Conservation (phyloP, 2,113 vertebrate genomes). For the Opisthocomus hoazin region DNA sequence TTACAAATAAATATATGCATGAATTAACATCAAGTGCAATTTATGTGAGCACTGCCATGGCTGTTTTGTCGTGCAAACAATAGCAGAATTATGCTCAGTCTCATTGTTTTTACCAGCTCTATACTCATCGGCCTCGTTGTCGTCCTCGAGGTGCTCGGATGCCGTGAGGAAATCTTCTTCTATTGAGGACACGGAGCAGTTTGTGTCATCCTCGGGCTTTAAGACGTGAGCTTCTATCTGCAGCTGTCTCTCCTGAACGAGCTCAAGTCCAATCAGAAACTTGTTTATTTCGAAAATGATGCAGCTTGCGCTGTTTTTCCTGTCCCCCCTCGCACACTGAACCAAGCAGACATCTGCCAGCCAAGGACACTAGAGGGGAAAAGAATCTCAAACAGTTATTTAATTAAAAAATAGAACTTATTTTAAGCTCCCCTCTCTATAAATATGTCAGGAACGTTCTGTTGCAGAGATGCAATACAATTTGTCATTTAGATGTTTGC, state of each 20-base stretch:
- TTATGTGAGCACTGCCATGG: neutral
- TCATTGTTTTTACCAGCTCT: constrained; percentile 76
- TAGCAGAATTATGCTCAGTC: neutral
- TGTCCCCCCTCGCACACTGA: constrained; percentile 78
- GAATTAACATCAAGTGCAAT: neutral
- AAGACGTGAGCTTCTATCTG: constrained; percentile 65
- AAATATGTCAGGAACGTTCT: neutral
- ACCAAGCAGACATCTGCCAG: constrained; percentile 87
- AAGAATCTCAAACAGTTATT: constrained; percentile 30
- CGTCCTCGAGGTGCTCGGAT: constrained; percentile 91
- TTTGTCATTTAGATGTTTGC: neutral
- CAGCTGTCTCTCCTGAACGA: constrained; percentile 83
- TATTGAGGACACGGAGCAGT: constrained; percentile 92
- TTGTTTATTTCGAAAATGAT: constrained; percentile 95
- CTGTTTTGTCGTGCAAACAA: neutral
- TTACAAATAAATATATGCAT: neutral
- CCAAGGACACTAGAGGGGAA: constrained; percentile 73
- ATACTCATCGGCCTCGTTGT: constrained; percentile 83
- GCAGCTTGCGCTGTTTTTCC: constrained; percentile 73
- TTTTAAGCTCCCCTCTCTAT: neutral
- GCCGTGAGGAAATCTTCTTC: constrained; percentile 96
- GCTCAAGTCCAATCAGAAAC: constrained; percentile 90
- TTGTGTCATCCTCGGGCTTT: constrained; percentile 89
- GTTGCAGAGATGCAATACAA: neutral
- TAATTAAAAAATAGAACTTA: neutral